These are phyloP conservation scores for Guaruba guarouba DNA, from an alignment of 2,113 vertebrate species.

Conservation along the genomic window DNA sequence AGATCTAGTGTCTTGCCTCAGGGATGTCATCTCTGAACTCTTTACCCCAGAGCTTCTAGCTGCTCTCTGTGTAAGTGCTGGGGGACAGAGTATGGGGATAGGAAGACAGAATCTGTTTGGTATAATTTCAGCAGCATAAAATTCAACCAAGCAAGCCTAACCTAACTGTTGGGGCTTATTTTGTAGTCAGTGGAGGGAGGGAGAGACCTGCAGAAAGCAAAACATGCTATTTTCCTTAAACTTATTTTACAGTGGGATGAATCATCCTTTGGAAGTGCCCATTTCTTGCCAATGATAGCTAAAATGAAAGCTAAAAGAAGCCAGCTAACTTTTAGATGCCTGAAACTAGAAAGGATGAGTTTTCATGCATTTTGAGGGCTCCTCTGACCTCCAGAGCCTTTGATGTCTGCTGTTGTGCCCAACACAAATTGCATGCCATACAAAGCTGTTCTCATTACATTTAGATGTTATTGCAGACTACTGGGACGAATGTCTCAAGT, in stretches of 20 bases:
- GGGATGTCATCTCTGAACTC: background rate
- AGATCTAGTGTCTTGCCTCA: background rate
- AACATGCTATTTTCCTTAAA: background rate
- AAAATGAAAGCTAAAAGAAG: background rate
- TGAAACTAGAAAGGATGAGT: background rate
- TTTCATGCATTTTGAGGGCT: background rate
- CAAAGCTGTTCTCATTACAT: background rate
- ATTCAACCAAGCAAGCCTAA: background rate
- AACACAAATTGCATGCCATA: background rate
- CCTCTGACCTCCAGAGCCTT: background rate
- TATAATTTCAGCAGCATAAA: background rate
- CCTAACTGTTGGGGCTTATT: background rate
- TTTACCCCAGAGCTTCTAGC: background rate
- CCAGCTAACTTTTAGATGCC: background rate
- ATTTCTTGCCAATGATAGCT: background rate
- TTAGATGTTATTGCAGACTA: background rate
- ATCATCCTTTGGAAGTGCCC: background rate
- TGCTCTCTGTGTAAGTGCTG: background rate
- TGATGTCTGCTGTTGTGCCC: background rate
- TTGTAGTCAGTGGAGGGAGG: background rate
- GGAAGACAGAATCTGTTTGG: background rate
- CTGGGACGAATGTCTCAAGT: background rate
- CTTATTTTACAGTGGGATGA: background rate
- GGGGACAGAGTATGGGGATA: background rate
- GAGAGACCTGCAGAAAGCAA: background rate